A percentile compares a stretch with the other conserved stretches of the same genome.
Conservation (phyloP, 23 tunicate species). For the Trididemnum miniatum region DNA sequence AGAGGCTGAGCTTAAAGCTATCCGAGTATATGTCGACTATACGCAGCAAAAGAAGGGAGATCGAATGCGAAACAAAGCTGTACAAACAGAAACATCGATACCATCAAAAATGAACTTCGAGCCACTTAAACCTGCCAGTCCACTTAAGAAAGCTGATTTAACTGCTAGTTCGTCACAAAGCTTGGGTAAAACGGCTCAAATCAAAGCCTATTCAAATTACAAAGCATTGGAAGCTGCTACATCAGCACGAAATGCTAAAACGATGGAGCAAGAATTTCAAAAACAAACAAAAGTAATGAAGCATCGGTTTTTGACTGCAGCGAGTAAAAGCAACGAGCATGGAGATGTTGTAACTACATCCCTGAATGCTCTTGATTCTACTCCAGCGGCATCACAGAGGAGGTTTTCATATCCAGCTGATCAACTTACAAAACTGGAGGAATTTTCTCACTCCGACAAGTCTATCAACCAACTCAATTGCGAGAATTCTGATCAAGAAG, state of each 20-base stretch:
- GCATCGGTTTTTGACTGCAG: background rate
- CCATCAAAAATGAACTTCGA: background rate
- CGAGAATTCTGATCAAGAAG: too few species aligned
- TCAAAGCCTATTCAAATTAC: background rate
- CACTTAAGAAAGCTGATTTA: background rate
- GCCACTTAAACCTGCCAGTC: background rate
- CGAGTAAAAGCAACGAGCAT: background rate
- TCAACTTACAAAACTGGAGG: too few species aligned
- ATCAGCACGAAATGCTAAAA: background rate
- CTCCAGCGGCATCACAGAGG: background rate
- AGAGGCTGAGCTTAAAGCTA: conserved; percentile 10
- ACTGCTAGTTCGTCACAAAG: background rate
- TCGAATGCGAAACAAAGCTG: conserved; percentile 16
- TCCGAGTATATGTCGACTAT: conserved; percentile 2
- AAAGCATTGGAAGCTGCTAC: conserved; percentile 10
- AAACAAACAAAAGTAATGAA: conserved; percentile 17
- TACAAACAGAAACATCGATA: conserved; percentile 22
- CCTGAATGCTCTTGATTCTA: background rate
- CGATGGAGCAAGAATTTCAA: conserved; percentile 23
- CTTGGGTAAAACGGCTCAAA: background rate
- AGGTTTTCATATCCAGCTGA: background rate
- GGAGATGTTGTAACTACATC: background rate
- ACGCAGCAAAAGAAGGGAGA: background rate
- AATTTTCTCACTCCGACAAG: too few species aligned
- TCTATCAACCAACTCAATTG: too few species aligned